These are phyloP conservation scores for Drosophila teissieri DNA, from an alignment of 1,140 invertebrate genomes.

Conservation along the genomic window DNA sequence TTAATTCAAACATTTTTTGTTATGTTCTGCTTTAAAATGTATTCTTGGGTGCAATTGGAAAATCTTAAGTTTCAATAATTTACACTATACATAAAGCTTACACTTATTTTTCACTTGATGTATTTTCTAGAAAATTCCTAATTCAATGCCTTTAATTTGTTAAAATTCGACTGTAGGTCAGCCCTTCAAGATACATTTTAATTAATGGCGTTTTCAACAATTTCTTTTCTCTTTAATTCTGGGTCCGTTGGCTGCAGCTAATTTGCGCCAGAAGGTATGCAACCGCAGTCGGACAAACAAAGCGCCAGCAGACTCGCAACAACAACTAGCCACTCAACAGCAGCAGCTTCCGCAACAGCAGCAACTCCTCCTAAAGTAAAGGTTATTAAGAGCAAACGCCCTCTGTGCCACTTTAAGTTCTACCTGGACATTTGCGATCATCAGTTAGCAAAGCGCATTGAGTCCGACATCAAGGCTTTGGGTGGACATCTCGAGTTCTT, in stretches of 20 bases:
- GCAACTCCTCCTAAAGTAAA: constrained; percentile 74
- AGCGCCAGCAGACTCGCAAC: constrained; percentile 80
- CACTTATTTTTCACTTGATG: too few species aligned
- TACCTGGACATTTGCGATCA: constrained; percentile 90
- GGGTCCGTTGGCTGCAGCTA: constrained; percentile 63
- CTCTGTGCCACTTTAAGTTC: constrained; percentile 87
- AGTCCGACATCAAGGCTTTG: constrained; percentile 88
- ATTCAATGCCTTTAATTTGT: not conserved
- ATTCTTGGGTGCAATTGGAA: too few species aligned
- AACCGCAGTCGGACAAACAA: constrained; percentile 84
- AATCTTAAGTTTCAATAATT: too few species aligned
- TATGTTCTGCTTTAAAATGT: too few species aligned
- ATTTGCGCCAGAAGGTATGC: constrained; percentile 84
- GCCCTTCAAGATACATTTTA: constrained; percentile 3
- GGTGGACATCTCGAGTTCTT: constrained; percentile 88
- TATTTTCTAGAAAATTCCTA: too few species aligned
- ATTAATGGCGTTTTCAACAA: constrained; percentile 47
- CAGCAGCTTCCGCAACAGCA: constrained; percentile 40
- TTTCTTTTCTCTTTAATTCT: constrained; percentile 58
- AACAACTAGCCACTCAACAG: constrained; percentile 56
- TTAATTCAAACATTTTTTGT: too few species aligned
- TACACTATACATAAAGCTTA: too few species aligned
- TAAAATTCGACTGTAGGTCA: constrained; percentile 21
- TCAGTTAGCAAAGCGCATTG: constrained; percentile 87
- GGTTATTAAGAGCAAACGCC: constrained; percentile 85